Percentiles rank a stretch among this genome's conserved stretches.
phyloP scores from a whole-genome alignment of 2,113 vertebrate genomes.

The Dissostichus mawsoni region DNA sequence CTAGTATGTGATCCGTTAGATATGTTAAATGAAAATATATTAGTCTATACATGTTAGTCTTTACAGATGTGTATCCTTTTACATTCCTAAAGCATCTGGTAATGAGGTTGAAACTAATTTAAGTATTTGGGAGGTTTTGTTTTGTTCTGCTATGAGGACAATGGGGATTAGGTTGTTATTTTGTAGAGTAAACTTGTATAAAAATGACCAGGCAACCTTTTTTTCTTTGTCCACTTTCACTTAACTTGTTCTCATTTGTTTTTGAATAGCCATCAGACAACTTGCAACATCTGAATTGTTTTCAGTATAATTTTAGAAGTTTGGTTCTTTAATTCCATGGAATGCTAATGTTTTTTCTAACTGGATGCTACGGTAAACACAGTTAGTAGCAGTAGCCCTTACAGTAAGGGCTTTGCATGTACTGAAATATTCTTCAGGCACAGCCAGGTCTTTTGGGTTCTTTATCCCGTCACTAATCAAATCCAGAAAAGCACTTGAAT shows the following conservation, averaged over 20 bases:
- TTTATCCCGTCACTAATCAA: constrained; percentile 26
- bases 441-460: constrained; percentile 37
- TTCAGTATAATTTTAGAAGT: constrained; percentile 1
- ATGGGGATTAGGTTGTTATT: not conserved
- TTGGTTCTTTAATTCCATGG: not conserved
- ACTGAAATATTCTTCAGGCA: constrained; percentile 28
- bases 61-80: constrained; percentile 70
- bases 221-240: not conserved
- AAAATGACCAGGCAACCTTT: not conserved
- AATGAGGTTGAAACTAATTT: not conserved
- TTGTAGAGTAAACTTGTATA: not conserved
- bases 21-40: constrained; percentile 81
- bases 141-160: not conserved
- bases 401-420: constrained; percentile 11
- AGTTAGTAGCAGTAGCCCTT: constrained; percentile 25
- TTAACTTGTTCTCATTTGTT: not conserved
- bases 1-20: constrained; percentile 67
- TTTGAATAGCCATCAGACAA: not conserved
- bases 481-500: constrained; percentile 45
- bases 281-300: not conserved
- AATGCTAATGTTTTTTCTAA: constrained; percentile 14
- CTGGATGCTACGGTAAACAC: constrained; percentile 3
- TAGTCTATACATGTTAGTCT: constrained; percentile 78
- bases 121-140: not conserved
- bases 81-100: constrained; percentile 27